These are phyloP conservation scores for Lepidochitona cinerea DNA, from an alignment of 2,888 invertebrate genomes.

Conservation along the genomic window DNA sequence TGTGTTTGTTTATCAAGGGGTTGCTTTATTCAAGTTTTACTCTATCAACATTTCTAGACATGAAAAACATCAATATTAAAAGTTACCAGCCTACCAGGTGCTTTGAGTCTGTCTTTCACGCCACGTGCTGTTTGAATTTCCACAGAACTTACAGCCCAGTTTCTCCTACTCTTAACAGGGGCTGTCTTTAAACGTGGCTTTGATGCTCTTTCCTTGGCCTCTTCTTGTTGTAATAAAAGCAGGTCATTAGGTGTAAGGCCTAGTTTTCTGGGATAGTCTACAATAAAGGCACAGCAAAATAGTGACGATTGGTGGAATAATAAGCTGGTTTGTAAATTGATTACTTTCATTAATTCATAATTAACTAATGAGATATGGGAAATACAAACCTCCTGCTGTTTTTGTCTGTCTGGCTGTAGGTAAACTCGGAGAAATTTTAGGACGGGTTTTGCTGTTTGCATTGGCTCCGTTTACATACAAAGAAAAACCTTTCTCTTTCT, in stretches of 20 bases:
- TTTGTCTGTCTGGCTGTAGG: conserved; percentile 26
- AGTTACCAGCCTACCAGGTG: conserved; percentile 53
- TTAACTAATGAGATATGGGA: no score
- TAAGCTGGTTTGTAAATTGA: no score
- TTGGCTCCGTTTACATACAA: conserved; percentile 69
- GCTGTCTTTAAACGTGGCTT: conserved; percentile 53
- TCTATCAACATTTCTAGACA: no score
- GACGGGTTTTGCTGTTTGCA: conserved; percentile 27
- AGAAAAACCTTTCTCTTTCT: conserved; percentile 69
- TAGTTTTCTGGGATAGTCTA: neutral
- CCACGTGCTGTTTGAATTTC: conserved; percentile 64
- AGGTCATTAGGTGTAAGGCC: neutral
- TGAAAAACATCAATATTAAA: no score
- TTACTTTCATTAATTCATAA: no score
- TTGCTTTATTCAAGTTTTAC: no score
- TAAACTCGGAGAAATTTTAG: conserved; percentile 11
- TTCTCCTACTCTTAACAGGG: conserved; percentile 54
- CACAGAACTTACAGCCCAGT: conserved; percentile 64
- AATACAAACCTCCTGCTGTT: conserved; percentile 60
- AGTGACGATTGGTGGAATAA: no score
- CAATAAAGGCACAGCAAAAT: no score
- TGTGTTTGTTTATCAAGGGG: no score
- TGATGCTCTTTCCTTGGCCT: neutral
- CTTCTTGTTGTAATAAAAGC: neutral
- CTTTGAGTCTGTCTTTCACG: conserved; percentile 54